These are phyloP conservation scores for Stratiolaelaps scimitus DNA, from an alignment of 1,140 invertebrate species.

Conservation along the genomic window DNA sequence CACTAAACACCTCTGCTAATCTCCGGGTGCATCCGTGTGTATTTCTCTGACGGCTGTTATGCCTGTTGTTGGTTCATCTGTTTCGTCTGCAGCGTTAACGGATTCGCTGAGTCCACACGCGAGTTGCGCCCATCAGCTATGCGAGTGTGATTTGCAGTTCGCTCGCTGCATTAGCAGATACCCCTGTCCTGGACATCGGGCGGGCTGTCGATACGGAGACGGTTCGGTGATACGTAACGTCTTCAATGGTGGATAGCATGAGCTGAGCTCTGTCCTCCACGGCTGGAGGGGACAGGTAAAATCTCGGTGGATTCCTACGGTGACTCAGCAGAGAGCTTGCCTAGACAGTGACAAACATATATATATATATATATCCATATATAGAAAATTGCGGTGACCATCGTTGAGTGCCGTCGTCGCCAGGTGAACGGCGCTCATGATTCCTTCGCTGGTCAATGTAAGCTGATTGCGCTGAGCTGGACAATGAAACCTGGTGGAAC, in stretches of 20 bases:
- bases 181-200: conserved; percentile 56
- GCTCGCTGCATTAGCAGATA: conserved; percentile 61
- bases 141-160: conserved; percentile 67
- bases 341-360: too few species aligned
- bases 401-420: neutral
- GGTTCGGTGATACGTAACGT: conserved; percentile 26
- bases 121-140: conserved; percentile 59
- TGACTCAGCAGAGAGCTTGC: too few species aligned
- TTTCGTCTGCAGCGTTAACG: conserved; percentile 30
- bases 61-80: too few species aligned
- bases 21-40: too few species aligned
- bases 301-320: neutral
- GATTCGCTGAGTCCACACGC: conserved; percentile 37
- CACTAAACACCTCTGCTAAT: too few species aligned
- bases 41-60: too few species aligned
- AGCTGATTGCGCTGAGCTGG: too few species aligned
- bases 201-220: conserved; percentile 29
- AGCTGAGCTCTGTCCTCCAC: conserved; percentile 40
- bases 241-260: conserved; percentile 32
- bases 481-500: too few species aligned
- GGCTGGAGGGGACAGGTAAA: conserved; percentile 38
- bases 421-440: too few species aligned
- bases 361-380: neutral
- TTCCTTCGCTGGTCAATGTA: too few species aligned
- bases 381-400: neutral